Conservation (phyloP, 92 coral and sea anemone genomes). For the Zoanthus sansibaricus region DNA sequence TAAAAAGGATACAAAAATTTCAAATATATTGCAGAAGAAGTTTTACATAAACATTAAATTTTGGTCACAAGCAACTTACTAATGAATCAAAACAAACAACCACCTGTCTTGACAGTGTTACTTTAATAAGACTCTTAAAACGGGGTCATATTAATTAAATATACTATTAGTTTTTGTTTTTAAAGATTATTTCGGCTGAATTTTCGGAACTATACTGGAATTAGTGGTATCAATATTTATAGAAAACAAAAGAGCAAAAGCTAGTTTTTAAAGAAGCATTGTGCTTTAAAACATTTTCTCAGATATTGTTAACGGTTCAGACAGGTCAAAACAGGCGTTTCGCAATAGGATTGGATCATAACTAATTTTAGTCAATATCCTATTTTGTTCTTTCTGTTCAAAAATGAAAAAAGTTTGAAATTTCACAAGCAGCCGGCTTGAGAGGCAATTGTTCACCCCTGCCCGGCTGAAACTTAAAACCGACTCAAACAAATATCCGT, state of each 20-base stretch:
- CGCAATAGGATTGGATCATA: background rate
- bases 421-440: too few species aligned
- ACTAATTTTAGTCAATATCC: background rate
- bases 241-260: background rate
- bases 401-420: too few species aligned
- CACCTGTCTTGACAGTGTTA: slow-evolving; percentile 6
- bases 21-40: background rate
- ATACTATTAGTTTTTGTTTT: background rate
- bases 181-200: background rate
- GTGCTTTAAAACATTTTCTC: too few species aligned
- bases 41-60: background rate
- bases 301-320: too few species aligned
- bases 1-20: background rate
- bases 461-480: too few species aligned
- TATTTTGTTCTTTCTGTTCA: too few species aligned
- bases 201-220: background rate
- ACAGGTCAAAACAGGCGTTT: background rate
- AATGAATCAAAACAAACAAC: slow-evolving; percentile 28
- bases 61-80: slow-evolving; percentile 2
- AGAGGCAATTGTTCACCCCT: too few species aligned
- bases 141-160: background rate
- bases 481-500: too few species aligned
- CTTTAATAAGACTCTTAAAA: background rate
- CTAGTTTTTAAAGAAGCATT: background rate
- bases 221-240: background rate